Conservation (phyloP, 2,113 vertebrate species). For the Myotis brandtii region DNA sequence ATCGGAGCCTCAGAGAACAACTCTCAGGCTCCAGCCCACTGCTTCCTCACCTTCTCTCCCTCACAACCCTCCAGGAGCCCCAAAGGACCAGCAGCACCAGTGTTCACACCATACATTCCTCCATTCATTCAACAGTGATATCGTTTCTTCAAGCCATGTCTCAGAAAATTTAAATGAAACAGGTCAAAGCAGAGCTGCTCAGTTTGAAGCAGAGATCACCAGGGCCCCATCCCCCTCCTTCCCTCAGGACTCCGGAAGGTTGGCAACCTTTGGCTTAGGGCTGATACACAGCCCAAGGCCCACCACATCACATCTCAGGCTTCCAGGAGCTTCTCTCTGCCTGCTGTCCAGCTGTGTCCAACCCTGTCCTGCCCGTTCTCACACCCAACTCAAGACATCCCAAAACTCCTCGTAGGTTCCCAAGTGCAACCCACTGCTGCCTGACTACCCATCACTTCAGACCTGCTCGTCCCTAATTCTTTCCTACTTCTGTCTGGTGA, state of each 20-base stretch:
- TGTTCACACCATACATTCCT: neutral
- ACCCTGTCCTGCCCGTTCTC: neutral
- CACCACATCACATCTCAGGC: too few species aligned
- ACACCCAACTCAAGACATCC: neutral
- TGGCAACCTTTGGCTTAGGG: neutral
- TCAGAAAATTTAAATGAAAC: neutral
- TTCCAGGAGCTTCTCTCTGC: rapidly evolving
- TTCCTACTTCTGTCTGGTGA: neutral
- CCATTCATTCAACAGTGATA: neutral
- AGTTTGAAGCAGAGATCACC: neutral
- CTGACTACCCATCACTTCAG: neutral
- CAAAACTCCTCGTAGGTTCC: rapidly evolving
- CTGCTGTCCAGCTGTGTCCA: neutral
- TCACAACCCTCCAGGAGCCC: neutral
- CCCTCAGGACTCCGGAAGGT: neutral
- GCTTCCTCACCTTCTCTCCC: neutral
- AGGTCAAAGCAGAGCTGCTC: neutral
- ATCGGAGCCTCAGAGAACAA: neutral
- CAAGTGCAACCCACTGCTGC: neutral
- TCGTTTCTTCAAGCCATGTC: neutral
- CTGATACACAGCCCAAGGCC: neutral
- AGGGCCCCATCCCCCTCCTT: neutral
- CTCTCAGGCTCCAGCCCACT: neutral
- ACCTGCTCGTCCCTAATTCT: neutral
- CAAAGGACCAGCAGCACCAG: rapidly evolving